Percentiles rank a stretch among this genome's conserved stretches.
Evolutionary conservation across 2,888 invertebrate genomes (phyloP).

Genomic region (Crossocerus cetratus): DNA sequence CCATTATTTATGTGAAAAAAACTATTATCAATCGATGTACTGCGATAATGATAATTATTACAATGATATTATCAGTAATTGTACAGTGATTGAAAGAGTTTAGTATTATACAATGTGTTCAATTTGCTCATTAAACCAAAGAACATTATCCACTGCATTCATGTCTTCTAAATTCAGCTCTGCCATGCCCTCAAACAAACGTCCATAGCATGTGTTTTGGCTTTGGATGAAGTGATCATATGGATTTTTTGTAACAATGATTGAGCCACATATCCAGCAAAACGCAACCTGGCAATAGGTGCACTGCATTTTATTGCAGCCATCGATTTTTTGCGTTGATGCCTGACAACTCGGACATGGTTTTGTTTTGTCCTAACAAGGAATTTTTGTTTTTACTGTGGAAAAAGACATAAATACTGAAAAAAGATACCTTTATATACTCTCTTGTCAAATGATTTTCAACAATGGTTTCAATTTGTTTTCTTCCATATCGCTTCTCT

Average conservation of each 20-base stretch:
- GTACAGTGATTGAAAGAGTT: too few relatives aligned
- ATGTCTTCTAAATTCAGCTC: neutral
- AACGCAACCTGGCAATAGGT: conserved; percentile 50
- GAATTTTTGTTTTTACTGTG: neutral
- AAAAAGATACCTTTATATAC: conserved; percentile 59
- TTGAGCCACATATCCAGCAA: conserved; percentile 62
- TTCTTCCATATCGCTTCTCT: conserved; percentile 59
- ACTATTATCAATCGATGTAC: neutral
- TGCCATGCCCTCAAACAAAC: conserved; percentile 55
- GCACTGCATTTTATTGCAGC: conserved; percentile 64
- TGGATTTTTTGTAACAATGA: conserved; percentile 44
- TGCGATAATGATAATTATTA: too few relatives aligned
- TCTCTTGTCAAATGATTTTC: conserved; percentile 55
- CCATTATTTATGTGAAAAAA: neutral
- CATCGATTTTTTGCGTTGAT: conserved; percentile 50
- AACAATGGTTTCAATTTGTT: conserved; percentile 59
- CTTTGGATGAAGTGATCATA: conserved; percentile 58
- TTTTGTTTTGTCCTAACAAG: conserved; percentile 57
- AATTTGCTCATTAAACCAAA: conserved; percentile 10
- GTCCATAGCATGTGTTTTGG: conserved; percentile 44
- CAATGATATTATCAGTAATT: too few relatives aligned
- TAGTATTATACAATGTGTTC: neutral
- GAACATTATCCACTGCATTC: conserved; percentile 7
- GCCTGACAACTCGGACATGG: conserved; percentile 61
- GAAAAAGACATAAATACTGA: neutral